Percentiles rank a stretch among this genome's conserved stretches.
Evolutionary conservation across 2,888 invertebrate genomes (phyloP).

Genomic region (Galerucella nymphaeae): DNA sequence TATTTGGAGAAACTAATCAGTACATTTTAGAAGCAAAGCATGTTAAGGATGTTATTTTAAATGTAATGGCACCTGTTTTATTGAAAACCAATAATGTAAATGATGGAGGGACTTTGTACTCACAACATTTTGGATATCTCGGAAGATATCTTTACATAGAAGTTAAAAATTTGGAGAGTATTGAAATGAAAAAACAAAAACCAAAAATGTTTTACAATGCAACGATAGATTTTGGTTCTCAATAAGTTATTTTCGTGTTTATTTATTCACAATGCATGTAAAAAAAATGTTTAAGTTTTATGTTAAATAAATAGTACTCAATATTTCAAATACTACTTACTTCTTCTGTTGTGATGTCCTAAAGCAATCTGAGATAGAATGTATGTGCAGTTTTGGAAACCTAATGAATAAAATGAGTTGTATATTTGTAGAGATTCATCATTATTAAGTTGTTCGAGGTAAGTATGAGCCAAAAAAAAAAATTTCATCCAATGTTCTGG

Average conservation of each 20-base stretch:
- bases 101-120: conserved; percentile 52
- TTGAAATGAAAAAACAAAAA: conserved; percentile 44
- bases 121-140: conserved; percentile 55
- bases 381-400: conserved; percentile 89
- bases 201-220: not conserved
- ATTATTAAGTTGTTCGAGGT: conserved; percentile 88
- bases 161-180: conserved; percentile 55
- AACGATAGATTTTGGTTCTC: too few relatives aligned
- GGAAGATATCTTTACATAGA: conserved; percentile 53
- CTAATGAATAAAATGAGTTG: conserved; percentile 78
- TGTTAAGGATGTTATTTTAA: conserved; percentile 52
- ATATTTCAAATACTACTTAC: conserved; percentile 63
- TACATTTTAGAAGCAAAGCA: conserved; percentile 52
- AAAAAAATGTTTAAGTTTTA: not conserved
- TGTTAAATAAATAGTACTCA: too few relatives aligned
- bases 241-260: not conserved
- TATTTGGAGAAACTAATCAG: conserved; percentile 49
- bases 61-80: conserved; percentile 51
- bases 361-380: conserved; percentile 92
- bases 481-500: conserved; percentile 96
- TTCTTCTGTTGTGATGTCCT: conserved; percentile 91
- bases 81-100: conserved; percentile 48
- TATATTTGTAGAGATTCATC: conserved; percentile 91
- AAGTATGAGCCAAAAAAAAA: conserved; percentile 91
- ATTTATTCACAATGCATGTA: conserved; percentile 2